Evolutionary conservation across 2,888 invertebrate genomes (phyloP).

Genomic region (Theodoxus fluviatilis): DNA sequence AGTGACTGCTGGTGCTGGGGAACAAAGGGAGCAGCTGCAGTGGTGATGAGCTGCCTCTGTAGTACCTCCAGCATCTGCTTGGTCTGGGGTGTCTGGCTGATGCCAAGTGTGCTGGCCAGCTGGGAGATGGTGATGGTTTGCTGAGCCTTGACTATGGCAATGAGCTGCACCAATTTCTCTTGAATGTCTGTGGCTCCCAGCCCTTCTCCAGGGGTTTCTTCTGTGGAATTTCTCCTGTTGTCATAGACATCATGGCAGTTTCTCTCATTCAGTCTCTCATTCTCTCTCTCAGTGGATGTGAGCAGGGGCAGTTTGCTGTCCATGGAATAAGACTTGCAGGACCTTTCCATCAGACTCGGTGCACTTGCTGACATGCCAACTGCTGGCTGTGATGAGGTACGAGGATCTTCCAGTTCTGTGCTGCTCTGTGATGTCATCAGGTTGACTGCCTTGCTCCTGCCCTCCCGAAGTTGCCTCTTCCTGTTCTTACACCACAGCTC

Average conservation of each 20-base stretch:
- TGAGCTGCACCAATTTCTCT: conserved; percentile 43
- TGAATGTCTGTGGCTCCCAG: not conserved
- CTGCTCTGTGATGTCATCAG: not conserved
- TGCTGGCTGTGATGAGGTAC: no score
- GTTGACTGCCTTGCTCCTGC: conserved; percentile 20
- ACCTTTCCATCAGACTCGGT: no score
- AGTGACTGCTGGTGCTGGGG: conserved; percentile 8
- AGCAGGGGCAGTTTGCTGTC: no score
- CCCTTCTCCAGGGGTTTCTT: no score
- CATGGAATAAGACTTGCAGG: no score
- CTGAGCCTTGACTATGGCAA: conserved; percentile 40
- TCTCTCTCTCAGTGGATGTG: no score
- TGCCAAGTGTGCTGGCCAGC: conserved; percentile 71
- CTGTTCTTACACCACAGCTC: conserved; percentile 98
- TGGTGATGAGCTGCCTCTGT: conserved; percentile 69
- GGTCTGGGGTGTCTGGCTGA: conserved; percentile 70
- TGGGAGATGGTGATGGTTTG: conserved; percentile 67
- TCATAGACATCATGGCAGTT: no score
- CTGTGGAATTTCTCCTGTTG: no score
- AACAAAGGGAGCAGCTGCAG: conserved; percentile 44
- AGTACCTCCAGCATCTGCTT: conserved; percentile 70
- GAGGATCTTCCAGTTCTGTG: no score
- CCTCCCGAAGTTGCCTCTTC: conserved; percentile 67
- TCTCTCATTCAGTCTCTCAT: no score
- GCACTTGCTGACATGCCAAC: no score